Base-by-base conservation (phyloP, 2,113 vertebrate species). In the Puma concolor region DNA sequence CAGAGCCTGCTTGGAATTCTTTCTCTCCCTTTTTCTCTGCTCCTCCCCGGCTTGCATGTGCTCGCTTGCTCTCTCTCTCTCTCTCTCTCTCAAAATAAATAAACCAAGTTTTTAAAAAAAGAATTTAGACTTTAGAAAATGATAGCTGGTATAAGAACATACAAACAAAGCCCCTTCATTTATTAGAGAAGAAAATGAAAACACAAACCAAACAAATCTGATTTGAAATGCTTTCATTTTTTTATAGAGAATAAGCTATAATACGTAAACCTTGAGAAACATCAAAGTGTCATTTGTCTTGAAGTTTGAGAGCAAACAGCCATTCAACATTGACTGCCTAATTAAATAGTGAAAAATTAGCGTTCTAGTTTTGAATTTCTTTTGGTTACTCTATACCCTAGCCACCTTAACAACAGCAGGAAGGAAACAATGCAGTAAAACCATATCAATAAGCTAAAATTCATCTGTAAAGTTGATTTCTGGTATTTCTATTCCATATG, bases 131-230 rank as follows among this genome's bases (percentile, higher is more conserved):
- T 76, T 57, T 54, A 80, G 15, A 33, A 79, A 54, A 88, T 77
- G 29, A 60, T 21, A 33, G 6, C 25, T 91, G 25, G 4, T 60
- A 7, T 36, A 83, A 72, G 83, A 38, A 91, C 13, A 81, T 4
- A 33, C 10, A 38, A 60, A 81, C 38, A 67, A 0, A 94, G 66
- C 10, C 17, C 9, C 52, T 94, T 76, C 33, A 31, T 52, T 91
- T 88, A 52, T 60, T 64, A 88, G 12, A 71, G 16, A n/a, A 86
- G 13, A 89, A 92, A 92, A 96, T 60, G 33, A 67, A 95, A 93
- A 88, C 10, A 6, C 27, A 66, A 87, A 64, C 36, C 19, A 27
- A 79, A 90, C 29, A 89, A 41, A 44, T 11, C 19, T 63, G 41
- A 52, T 29, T 91, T 77, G 44, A 63, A 94, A 86, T 48, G 29